A percentile compares a stretch with the other conserved stretches of the same genome.
phyloP scores from a whole-genome alignment of 2,113 vertebrate genomes.

The Carollia perspicillata region DNA sequence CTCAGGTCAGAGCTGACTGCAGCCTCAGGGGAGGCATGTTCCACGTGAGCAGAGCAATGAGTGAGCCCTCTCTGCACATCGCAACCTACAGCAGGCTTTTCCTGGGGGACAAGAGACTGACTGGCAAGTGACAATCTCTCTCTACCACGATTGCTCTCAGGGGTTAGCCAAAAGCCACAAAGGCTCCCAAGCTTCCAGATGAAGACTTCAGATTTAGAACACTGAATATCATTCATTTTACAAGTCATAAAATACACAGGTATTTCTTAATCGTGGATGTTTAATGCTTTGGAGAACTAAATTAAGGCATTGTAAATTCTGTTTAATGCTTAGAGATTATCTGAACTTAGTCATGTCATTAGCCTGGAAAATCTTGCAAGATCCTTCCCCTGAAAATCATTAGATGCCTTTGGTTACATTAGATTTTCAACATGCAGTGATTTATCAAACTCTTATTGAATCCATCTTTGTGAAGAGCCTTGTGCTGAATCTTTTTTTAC shows the following conservation, averaged over 20 bases:
- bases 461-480: not conserved
- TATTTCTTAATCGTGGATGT: conserved; percentile 51
- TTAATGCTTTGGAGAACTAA: conserved; percentile 57
- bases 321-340: conserved; percentile 61
- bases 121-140: not conserved
- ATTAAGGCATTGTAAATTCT: conserved; percentile 60
- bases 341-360: conserved; percentile 58
- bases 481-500: not conserved
- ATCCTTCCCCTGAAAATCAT: conserved; percentile 16
- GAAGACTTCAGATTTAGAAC: not conserved
- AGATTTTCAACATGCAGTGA: not conserved
- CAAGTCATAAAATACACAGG: conserved; percentile 42
- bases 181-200: not conserved
- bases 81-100: not conserved
- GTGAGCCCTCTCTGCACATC: not conserved
- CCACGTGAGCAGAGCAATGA: not conserved
- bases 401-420: not conserved
- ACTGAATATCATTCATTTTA: conserved; percentile 33
- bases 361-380: conserved; percentile 40
- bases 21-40: not conserved
- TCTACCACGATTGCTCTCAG: not conserved
- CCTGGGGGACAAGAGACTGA: not conserved
- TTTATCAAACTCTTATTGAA: conserved; percentile 20
- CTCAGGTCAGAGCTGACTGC: not conserved
- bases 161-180: not conserved